Evolutionary conservation across 2,888 invertebrate species (phyloP), one percentile per base, ranked within the genome.

Genomic region (Philopedon plagiatum): DNA sequence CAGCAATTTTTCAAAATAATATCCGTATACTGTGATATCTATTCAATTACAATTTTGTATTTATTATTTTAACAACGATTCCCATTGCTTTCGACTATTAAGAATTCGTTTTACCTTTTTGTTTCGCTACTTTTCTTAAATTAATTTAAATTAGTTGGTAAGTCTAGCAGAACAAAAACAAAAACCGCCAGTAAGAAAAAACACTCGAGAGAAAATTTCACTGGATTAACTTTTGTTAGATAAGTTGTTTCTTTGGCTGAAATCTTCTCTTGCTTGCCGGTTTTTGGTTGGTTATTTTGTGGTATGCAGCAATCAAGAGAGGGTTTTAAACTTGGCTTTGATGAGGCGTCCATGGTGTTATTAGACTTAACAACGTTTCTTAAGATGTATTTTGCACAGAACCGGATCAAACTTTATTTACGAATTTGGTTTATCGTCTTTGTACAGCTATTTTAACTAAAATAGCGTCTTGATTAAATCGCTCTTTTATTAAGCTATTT

Each of bases 241-340:
- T 67, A 67, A 67, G 46, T 60, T 67, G 67, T 67, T 58, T 67
- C 60, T 49, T 67, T 60, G 56, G 66, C 60, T 51, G 51, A 66
- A 57, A 58, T 56, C 57, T 57, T 58, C 58, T 46, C 58, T 46
- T 66, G 60, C 51, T 60, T 15, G 57, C 46, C 41, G 60, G 67
- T 67, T 67, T 67, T 60, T 67, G 60, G 67, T n/a, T 60, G 60
- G 67, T 67, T 67, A 67, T 67, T 67, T 67, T 67, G 67, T 46
- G 67, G 67, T 67, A 67, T 67, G 60, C 67, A 67, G 67, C 67
- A 67, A 67, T 67, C 67, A 67, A 39, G 67, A 51, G 39, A 67
- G 60, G 67, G 60, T 67, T 67, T 67, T 60, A 67, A 65, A 32
- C 51, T 65, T 65, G 65, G 56, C 65, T 65, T 65, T 65, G 65